Conservation (phyloP, 2,797 vertebrate species). For the Neosilurus hyrtlii region DNA sequence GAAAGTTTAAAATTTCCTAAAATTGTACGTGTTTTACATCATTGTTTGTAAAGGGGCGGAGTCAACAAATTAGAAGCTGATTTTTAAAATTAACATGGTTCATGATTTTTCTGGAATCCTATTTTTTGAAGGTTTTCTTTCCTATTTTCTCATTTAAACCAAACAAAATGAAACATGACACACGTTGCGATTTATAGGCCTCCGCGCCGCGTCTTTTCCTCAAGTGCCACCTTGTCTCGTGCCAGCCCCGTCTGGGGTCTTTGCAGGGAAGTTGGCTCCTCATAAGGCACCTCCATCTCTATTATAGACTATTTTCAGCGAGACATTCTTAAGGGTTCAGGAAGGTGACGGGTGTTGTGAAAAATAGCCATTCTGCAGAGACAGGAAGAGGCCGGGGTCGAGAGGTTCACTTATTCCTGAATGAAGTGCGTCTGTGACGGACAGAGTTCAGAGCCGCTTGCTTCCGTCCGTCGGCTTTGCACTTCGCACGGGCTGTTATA, state of each 20-base stretch:
- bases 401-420: slow-evolving; percentile 51
- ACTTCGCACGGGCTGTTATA: slow-evolving; percentile 21
- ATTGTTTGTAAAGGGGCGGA: not conserved
- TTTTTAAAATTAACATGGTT: not conserved
- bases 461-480: slow-evolving; percentile 38
- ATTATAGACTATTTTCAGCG: slow-evolving; percentile 51
- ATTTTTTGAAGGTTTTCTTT: not conserved
- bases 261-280: slow-evolving; percentile 43
- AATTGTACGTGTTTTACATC: not conserved
- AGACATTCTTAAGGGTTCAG: slow-evolving; percentile 54
- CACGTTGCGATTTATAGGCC: not conserved
- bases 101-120: not conserved
- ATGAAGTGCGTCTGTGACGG: slow-evolving; percentile 49
- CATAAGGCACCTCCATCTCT: slow-evolving; percentile 18
- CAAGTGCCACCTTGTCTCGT: not conserved
- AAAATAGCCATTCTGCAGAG: slow-evolving; percentile 44
- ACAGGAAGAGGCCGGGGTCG: slow-evolving; percentile 47
- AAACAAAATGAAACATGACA: not conserved
- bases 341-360: slow-evolving; percentile 54
- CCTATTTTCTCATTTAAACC: not conserved
- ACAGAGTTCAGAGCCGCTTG: slow-evolving; percentile 42
- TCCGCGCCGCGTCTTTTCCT: not conserved
- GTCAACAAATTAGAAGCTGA: not conserved
- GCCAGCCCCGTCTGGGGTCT: not conserved
- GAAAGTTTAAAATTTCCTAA: not conserved